Evolutionary conservation across 2,797 vertebrate species (phyloP).

Genomic region (Natrix natrix): DNA sequence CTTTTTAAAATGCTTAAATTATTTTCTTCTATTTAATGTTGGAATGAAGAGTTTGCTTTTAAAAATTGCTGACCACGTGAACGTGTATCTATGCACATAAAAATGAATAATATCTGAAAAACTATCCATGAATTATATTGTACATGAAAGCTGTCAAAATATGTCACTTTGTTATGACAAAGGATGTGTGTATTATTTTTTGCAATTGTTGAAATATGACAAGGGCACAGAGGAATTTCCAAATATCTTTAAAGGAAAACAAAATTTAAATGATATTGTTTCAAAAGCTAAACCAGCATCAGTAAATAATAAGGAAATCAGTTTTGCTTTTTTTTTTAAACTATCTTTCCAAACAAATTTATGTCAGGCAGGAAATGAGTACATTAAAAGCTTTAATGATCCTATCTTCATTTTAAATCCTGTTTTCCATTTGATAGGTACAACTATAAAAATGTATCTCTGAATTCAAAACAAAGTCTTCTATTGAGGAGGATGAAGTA

Average conservation of each 20-base stretch:
- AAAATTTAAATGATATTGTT: neutral
- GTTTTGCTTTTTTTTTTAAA: neutral
- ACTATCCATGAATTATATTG: neutral
- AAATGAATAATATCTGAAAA: neutral
- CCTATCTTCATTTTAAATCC: neutral
- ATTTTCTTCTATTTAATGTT: neutral
- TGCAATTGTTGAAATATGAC: neutral
- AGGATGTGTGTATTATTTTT: neutral
- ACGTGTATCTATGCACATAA: neutral
- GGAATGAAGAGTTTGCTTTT: neutral
- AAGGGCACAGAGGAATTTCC: neutral
- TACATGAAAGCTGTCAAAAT: neutral
- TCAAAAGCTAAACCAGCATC: neutral
- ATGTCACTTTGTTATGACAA: neutral
- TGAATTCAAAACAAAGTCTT: neutral
- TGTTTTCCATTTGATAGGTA: neutral
- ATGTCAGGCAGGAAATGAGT: neutral
- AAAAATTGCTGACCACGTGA: neutral
- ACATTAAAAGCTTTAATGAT: neutral
- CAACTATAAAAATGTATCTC: neutral
- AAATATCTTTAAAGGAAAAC: neutral
- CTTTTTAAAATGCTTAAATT: conserved; percentile 49
- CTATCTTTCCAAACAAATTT: neutral
- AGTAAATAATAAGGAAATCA: neutral
- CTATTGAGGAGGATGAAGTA: neutral